Base-by-base conservation (phyloP, 2,888 invertebrate species). In the Spicauda simplicius region DNA sequence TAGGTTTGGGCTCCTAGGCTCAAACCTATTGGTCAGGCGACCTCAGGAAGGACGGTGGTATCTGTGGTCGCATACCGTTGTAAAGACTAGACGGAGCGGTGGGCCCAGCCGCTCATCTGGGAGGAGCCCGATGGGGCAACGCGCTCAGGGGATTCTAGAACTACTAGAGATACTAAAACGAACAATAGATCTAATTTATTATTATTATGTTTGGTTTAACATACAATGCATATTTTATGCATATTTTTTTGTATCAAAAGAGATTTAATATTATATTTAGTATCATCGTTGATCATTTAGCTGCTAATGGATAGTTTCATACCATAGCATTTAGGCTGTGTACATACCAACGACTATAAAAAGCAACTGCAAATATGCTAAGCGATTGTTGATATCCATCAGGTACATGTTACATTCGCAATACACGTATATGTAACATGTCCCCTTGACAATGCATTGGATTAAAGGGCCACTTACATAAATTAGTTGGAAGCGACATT, bases 311-410 rank as follows among this genome's bases (percentile, higher is more conserved):
- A 56, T 56, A 30, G 25, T 25, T 2, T 4, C 3, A 25, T 25
- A 56, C 18, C 18, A n/a, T 25, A 11, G n/a, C 50, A 80, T 83
- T 80, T 69, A 65, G 73, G 75, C 75, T 72, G 77, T 81, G 80
- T 80, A 80, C 79, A 80, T 74, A 80, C 79, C 76, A 81, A 83
- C 80, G 33, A 5, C 82, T 81, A 82, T 86, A 89, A 91, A 90
- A 90, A 90, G 82, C 83, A 70, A 79, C 73, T 73, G 79, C 85
- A 90, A n/a, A 91, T 92, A 91, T 91, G 91, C 91, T 91, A 91
- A 92, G 91, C 88, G 86, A 82, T 83, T 76, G 83, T 80, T 88
- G 91, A 92, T 91, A 91, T 84, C 85, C 78, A 83, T 83, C 89
- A 87, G 86, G 70, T 70, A 65, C 5, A 48, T 7, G 16, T 45